phyloP scores from a whole-genome alignment of 2,888 invertebrate species.

The Plagiodera versicolora region DNA sequence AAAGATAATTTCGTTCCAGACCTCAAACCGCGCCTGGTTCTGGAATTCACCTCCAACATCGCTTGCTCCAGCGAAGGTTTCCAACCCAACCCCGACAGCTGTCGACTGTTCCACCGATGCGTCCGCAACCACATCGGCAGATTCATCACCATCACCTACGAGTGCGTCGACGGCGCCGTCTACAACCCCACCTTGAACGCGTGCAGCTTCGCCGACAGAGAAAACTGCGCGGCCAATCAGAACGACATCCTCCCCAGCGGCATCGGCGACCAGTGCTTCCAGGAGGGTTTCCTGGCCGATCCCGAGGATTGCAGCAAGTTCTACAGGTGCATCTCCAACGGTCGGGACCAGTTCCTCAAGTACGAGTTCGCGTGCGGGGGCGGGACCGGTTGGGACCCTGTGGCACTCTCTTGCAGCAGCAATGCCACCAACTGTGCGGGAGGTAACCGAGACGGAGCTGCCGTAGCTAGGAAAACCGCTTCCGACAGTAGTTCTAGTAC shows the following conservation, averaged over 20 bases:
- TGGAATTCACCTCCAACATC: not conserved
- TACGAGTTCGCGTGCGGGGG: conserved; percentile 75
- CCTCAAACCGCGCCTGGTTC: not conserved
- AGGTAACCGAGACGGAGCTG: conserved; percentile 15
- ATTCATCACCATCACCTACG: conserved; percentile 65
- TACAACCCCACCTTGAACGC: conserved; percentile 68
- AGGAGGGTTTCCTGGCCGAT: conserved; percentile 74
- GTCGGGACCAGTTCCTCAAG: conserved; percentile 62
- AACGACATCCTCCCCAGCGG: conserved; percentile 27
- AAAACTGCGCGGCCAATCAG: too few relatives aligned
- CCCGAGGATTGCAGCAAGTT: conserved; percentile 72
- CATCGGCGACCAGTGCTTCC: conserved; percentile 54
- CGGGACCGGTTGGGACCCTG: conserved; percentile 77
- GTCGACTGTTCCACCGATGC: conserved; percentile 75
- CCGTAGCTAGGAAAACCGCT: conserved; percentile 29
- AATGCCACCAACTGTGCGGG: too few relatives aligned
- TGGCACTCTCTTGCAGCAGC: conserved; percentile 71
- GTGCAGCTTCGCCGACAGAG: conserved; percentile 63
- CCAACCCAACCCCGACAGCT: conserved; percentile 68
- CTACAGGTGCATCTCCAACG: conserved; percentile 72
- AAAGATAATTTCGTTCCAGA: conserved; percentile 10
- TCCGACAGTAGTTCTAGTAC: conserved; percentile 28
- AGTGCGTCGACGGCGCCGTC: conserved; percentile 75
- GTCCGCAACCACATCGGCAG: conserved; percentile 62
- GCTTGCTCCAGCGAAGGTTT: conserved; percentile 63